phyloP scores from a whole-genome alignment of 2,797 vertebrate genomes.

The Betta splendens region DNA sequence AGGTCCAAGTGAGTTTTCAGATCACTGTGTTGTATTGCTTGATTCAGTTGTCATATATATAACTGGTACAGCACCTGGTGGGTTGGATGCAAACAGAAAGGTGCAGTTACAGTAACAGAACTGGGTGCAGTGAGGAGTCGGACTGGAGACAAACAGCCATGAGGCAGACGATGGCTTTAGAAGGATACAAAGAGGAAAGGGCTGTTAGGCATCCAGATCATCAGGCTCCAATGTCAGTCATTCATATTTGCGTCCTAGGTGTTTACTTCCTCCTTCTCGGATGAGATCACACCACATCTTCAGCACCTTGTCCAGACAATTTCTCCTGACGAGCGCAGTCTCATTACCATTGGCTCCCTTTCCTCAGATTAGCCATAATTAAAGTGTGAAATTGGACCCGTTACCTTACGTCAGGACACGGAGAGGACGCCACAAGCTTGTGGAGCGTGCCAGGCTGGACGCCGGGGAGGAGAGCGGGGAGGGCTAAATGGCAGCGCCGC shows the following conservation, averaged over 20 bases:
- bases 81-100: too few relatives aligned
- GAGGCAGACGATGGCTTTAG: too few relatives aligned
- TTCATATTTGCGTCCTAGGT: neutral
- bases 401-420: slow-evolving; percentile 82
- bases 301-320: slow-evolving; percentile 50
- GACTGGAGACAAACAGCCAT: too few relatives aligned
- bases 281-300: slow-evolving; percentile 43
- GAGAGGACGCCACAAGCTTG: slow-evolving; percentile 75
- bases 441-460: slow-evolving; percentile 73
- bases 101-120: too few relatives aligned
- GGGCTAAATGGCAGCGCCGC: slow-evolving; percentile 37
- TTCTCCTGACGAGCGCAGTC: slow-evolving; percentile 56
- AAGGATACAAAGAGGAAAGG: too few relatives aligned
- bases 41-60: neutral
- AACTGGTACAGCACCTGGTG: neutral
- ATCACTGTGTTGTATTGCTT: neutral
- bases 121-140: too few relatives aligned
- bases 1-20: neutral
- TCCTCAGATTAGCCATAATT: slow-evolving; percentile 92
- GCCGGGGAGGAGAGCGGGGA: slow-evolving; percentile 76
- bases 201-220: neutral
- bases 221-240: slow-evolving; percentile 9
- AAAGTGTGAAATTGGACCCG: slow-evolving; percentile 91
- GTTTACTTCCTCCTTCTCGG: neutral
- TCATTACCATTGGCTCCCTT: slow-evolving; percentile 88